These are phyloP conservation scores for Manis pentadactyla DNA, from an alignment of 2,797 vertebrate species.

Conservation along the genomic window DNA sequence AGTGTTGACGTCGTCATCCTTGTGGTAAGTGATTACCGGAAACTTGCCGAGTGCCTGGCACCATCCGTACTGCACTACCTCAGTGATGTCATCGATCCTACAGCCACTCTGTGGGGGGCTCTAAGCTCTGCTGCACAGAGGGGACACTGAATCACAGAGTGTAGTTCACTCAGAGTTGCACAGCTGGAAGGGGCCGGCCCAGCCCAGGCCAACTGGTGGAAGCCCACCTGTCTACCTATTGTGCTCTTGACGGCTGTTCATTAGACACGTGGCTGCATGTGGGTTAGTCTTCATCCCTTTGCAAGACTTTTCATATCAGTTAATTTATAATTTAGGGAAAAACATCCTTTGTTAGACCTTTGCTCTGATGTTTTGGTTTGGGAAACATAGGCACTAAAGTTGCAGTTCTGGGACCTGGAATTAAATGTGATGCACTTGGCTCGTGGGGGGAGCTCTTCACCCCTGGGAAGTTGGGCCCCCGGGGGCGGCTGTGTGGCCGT, in stretches of 20 bases:
- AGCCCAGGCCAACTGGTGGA: neutral
- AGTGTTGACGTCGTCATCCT: neutral
- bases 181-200: neutral
- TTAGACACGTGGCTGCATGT: rapidly evolving
- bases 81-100: rapidly evolving
- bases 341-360: neutral
- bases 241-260: neutral
- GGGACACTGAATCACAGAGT: neutral
- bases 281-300: neutral
- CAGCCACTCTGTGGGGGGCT: rapidly evolving
- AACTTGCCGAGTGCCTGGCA: neutral
- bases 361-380: neutral
- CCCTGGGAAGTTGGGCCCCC: rapidly evolving
- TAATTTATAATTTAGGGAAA: neutral
- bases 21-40: neutral
- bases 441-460: neutral
- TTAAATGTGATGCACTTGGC: rapidly evolving
- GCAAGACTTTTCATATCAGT: neutral
- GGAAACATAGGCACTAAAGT: neutral
- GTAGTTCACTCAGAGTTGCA: neutral
- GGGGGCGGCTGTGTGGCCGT: neutral
- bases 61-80: rapidly evolving
- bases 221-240: rapidly evolving
- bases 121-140: neutral
- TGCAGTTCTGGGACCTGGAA: neutral